Base-by-base conservation (phyloP, 1,140 invertebrate species). In the Diabrotica undecimpunctata region DNA sequence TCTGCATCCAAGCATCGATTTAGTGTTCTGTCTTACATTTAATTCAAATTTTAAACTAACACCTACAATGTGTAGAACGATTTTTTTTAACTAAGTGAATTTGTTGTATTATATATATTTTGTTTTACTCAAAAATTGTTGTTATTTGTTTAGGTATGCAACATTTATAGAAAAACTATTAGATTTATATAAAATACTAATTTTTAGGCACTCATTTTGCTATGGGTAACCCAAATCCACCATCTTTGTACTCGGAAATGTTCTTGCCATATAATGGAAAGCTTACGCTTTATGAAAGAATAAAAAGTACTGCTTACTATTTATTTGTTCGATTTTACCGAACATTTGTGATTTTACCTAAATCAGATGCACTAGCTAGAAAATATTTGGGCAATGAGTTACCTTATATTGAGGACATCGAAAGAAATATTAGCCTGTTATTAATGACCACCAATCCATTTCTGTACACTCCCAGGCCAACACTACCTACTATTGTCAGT, bases 361-460 rank as follows among this genome's bases (percentile, higher is more conserved):
- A 37, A 7, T 74, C 77, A 35, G 71, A 82, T 56, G 54, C 67
- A 64, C 59, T 79, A 0, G 63, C 78, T 0, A 78, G 69, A 63
- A 75, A 78, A 65, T 65, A 78, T 69, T 81, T 83, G 67, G 82
- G 79, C 5, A 13, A 70, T 0, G 68, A 78, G 60, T 64, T 76
- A 10, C 81, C 83, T 0, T 67, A 76, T 54, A 69, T 85, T 6
- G 72, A 76, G 2, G 80, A 85, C 41, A 67, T 86, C 11, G 73
- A 78, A 41, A 75, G 75, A 53, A 82, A 83, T 72, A 74, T 82
- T 0, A 81, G 81, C 61, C 69, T 87, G 69, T 51, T 85, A 7
- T 80, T 87, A 62, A 58, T 81, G 0, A 84, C 83, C 69, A 73
- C 72, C 6, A 78, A 84, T 74, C 78, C 79, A 0, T 73, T 80